Conservation (phyloP, 2,113 vertebrate genomes). For the Clarias gariepinus region DNA sequence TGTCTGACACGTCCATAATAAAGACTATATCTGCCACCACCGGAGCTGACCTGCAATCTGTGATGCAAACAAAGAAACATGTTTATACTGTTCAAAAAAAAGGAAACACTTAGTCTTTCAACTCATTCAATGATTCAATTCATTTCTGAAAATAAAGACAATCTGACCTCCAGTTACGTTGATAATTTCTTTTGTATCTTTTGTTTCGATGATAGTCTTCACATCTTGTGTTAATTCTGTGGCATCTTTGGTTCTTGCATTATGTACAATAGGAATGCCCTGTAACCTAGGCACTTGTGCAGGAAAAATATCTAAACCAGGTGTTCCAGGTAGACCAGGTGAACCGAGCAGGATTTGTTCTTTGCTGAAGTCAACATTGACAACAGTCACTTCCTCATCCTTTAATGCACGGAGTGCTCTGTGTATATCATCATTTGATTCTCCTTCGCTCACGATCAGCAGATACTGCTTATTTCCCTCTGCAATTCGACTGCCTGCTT, state of each 20-base stretch:
- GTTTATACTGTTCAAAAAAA: too few species aligned
- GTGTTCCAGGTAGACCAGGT: not conserved
- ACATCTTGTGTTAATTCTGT: constrained; percentile 43
- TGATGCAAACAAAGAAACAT: too few species aligned
- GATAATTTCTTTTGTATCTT: too few species aligned
- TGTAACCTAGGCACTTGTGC: too few species aligned
- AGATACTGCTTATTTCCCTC: constrained; percentile 71
- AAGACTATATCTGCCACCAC: constrained; percentile 81
- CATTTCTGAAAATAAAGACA: constrained; percentile 51
- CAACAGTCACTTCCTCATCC: constrained; percentile 65
- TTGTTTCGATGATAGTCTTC: constrained; percentile 55
- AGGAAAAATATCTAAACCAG: not conserved
- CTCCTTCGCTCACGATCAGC: constrained; percentile 72
- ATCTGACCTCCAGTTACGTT: constrained; percentile 8
- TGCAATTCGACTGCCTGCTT: constrained; percentile 67
- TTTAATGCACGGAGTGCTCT: constrained; percentile 64
- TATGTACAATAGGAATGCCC: constrained; percentile 7
- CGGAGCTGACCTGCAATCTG: constrained; percentile 73
- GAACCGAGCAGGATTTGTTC: too few species aligned
- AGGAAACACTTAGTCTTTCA: too few species aligned
- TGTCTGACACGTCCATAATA: constrained; percentile 78
- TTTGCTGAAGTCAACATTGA: constrained; percentile 65
- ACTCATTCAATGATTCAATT: too few species aligned
- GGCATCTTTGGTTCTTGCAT: constrained; percentile 16
- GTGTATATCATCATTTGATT: constrained; percentile 66